Base-by-base conservation (phyloP, 2,888 invertebrate species). In the Watsonalla binaria region DNA sequence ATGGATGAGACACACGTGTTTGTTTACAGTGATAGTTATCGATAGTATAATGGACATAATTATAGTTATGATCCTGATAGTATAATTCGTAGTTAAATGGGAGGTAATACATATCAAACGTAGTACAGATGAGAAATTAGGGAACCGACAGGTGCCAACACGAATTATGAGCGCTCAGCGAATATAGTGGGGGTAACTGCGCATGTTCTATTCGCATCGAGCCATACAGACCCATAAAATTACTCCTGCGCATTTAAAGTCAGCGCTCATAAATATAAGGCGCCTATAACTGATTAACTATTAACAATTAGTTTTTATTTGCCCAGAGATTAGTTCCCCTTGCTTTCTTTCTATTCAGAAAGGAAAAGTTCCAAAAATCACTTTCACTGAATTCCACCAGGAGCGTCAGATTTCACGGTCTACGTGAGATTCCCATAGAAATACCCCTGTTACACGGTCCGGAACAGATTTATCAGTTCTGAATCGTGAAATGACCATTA, bases 381-480 rank as follows among this genome's bases (percentile, higher is more conserved):
- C 85, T 85, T 81, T 85, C 80, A 60, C 78, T 76, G 59, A 53
- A 58, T 61, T 62, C 58, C 52, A 37, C 53, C 65, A 72, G 72
- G 71, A 76, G 74, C 65, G 60, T 60, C 58, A 62, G 65, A 72
- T 75, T 82, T 79, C 73, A 79, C 75, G 83, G 70, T 76, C 66
- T 51, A 57, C 58, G 62, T 62, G 57, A 55, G 48, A 61, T 76
- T 81, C 79, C 80, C 80, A 75, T 72, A 72, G 66, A 75, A 71
- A 51, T 74, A 77, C 75, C 71, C 69, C 65, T 57, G 65, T 54
- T 56, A 56, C 66, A 58, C 70, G 65, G 68, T 64, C 74, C 80
- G 82, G 75, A 78, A 82, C 61, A 71, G 68, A 72, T 74, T 73
- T 66, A 80, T 85, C 83, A 81, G 77, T 24, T 24, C 68, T 74